phyloP scores from a whole-genome alignment of 2,888 invertebrate species.

The Geotrupes spiniger region DNA sequence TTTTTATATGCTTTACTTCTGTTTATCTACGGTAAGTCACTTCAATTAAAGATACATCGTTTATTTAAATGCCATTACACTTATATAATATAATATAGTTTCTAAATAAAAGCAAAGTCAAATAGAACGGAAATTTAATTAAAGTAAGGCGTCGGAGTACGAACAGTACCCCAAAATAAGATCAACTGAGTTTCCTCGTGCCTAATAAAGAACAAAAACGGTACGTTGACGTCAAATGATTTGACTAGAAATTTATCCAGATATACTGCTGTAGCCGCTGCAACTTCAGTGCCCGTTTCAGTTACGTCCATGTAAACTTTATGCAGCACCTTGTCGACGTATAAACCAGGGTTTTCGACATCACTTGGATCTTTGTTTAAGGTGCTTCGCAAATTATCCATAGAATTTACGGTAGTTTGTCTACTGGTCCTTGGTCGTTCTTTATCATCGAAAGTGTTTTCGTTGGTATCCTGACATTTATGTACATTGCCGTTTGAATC shows the following conservation, averaged over 20 bases:
- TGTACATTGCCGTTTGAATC: constrained; percentile 34
- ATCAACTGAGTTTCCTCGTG: constrained; percentile 64
- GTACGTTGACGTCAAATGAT: constrained; percentile 60
- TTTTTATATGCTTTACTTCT: no score
- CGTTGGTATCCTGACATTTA: constrained; percentile 30
- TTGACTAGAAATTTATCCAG: constrained; percentile 58
- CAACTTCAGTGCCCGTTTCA: constrained; percentile 71
- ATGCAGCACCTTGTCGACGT: constrained; percentile 63
- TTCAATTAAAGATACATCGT: no score
- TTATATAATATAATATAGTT: not conserved
- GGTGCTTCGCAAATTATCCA: constrained; percentile 38
- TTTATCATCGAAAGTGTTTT: constrained; percentile 36
- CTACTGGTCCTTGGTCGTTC: constrained; percentile 41
- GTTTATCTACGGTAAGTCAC: no score
- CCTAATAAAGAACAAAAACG: constrained; percentile 72
- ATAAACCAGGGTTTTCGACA: constrained; percentile 58
- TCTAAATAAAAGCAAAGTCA: not conserved
- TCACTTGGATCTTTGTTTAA: constrained; percentile 41
- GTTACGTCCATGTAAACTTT: constrained; percentile 64
- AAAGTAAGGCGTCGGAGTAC: constrained; percentile 51
- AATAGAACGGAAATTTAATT: constrained; percentile 8
- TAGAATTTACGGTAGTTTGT: constrained; percentile 31
- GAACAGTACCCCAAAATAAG: constrained; percentile 69
- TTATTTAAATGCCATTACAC: no score
- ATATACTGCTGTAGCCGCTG: constrained; percentile 61